phyloP scores from a whole-genome alignment of 2,888 invertebrate genomes.

The Nomada fabriciana region DNA sequence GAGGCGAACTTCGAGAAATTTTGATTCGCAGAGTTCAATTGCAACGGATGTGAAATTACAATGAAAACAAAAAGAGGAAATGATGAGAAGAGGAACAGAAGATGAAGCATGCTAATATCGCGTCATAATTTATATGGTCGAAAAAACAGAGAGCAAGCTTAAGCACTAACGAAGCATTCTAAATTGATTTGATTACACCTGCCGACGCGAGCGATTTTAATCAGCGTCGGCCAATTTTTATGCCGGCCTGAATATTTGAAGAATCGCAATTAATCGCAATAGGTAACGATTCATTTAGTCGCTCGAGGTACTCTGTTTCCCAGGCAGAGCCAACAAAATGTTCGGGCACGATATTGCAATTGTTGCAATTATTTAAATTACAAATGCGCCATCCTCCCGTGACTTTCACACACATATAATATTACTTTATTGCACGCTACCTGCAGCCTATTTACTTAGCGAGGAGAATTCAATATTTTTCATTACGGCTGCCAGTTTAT shows the following conservation, averaged over 20 bases:
- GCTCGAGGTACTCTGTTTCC: not conserved
- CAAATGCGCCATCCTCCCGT: conserved; percentile 36
- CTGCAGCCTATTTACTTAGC: conserved; percentile 19
- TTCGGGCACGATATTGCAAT: conserved; percentile 31
- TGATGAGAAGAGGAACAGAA: not conserved
- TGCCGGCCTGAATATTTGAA: conserved; percentile 41
- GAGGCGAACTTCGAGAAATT: not conserved
- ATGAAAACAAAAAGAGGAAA: too few relatives aligned
- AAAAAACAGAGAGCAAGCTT: conserved; percentile 15
- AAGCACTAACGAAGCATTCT: conserved; percentile 45
- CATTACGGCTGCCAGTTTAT: conserved; percentile 33
- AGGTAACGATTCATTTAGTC: conserved; percentile 46
- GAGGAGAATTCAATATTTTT: conserved; percentile 45
- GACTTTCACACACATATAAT: conserved; percentile 26
- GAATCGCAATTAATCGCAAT: conserved; percentile 53
- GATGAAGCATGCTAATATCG: conserved; percentile 18
- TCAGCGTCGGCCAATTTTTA: conserved; percentile 47
- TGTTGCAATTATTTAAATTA: conserved; percentile 55
- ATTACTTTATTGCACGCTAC: conserved; percentile 34
- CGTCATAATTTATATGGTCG: conserved; percentile 35
- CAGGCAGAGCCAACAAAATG: not conserved
- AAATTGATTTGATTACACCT: conserved; percentile 52
- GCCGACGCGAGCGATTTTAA: conserved; percentile 48
- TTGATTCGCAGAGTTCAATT: not conserved
- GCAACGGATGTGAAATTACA: not conserved